These are phyloP conservation scores for Mugil cephalus DNA, from an alignment of 2,113 vertebrate species.

Conservation along the genomic window DNA sequence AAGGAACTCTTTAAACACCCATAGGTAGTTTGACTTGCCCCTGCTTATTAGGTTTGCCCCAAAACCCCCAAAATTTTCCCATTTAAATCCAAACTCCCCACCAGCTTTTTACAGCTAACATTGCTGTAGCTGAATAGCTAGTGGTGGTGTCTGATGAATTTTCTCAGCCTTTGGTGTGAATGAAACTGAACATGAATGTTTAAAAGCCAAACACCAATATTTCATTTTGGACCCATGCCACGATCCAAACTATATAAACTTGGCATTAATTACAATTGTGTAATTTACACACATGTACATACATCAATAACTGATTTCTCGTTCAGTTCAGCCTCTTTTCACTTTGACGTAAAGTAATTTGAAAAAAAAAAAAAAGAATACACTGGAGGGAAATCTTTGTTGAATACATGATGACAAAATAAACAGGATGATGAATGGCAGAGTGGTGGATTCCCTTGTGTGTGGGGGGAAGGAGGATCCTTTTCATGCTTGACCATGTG, in stretches of 20 bases:
- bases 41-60: too few species aligned
- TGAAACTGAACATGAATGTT: neutral
- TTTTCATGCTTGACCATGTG: slow-evolving; percentile 74
- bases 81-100: too few species aligned
- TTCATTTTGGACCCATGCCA: neutral
- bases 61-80: too few species aligned
- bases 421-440: slow-evolving; percentile 64
- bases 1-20: too few species aligned
- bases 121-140: too few species aligned
- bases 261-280: too few species aligned
- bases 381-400: slow-evolving; percentile 46
- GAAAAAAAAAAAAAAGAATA: slow-evolving; percentile 18
- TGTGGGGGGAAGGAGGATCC: slow-evolving; percentile 23
- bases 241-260: neutral
- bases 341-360: slow-evolving; percentile 40
- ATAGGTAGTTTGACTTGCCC: too few species aligned
- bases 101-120: too few species aligned
- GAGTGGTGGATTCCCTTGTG: slow-evolving; percentile 45
- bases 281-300: slow-evolving; percentile 1
- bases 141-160: neutral
- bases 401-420: slow-evolving; percentile 69
- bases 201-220: neutral
- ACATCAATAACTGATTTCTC: slow-evolving; percentile 25
- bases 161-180: neutral
- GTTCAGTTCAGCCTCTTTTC: slow-evolving; percentile 12